phyloP scores from a whole-genome alignment of 2,113 vertebrate genomes.

The Vimba vimba region DNA sequence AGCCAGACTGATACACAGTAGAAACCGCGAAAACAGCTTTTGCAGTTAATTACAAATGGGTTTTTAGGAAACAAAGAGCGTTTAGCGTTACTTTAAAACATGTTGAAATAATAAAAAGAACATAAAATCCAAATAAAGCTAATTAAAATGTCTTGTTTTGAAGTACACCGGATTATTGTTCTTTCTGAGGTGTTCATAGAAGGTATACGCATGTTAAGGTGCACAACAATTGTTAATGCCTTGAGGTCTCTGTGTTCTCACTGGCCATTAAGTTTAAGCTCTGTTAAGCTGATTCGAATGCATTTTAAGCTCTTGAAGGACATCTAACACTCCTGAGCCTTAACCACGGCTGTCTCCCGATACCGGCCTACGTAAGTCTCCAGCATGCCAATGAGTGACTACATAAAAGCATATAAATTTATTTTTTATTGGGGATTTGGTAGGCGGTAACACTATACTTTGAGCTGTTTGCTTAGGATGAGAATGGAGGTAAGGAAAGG shows the following conservation, averaged over 20 bases:
- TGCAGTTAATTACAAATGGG: not conserved
- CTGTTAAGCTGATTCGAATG: conserved; percentile 21
- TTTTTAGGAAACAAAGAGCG: not conserved
- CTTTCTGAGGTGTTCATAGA: not conserved
- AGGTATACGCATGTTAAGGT: not conserved
- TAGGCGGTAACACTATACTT: conserved; percentile 68
- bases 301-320: conserved; percentile 23
- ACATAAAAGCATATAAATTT: conserved; percentile 67
- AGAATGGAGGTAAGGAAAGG: conserved; percentile 53
- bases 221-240: not conserved
- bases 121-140: not conserved
- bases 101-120: not conserved
- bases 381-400: conserved; percentile 68
- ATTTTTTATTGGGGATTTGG: conserved; percentile 68
- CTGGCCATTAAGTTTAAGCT: not conserved
- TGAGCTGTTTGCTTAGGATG: conserved; percentile 55
- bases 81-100: not conserved
- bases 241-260: not conserved
- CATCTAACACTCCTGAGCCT: conserved; percentile 52
- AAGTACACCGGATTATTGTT: not conserved
- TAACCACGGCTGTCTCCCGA: conserved; percentile 57
- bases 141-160: not conserved
- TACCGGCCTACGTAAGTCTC: conserved; percentile 51
- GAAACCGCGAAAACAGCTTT: conserved; percentile 9
- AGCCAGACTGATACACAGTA: conserved; percentile 31